Evolutionary conservation across 2,888 invertebrate species (phyloP), one percentile per base, ranked within the genome.

Genomic region (Eilema griseolum): DNA sequence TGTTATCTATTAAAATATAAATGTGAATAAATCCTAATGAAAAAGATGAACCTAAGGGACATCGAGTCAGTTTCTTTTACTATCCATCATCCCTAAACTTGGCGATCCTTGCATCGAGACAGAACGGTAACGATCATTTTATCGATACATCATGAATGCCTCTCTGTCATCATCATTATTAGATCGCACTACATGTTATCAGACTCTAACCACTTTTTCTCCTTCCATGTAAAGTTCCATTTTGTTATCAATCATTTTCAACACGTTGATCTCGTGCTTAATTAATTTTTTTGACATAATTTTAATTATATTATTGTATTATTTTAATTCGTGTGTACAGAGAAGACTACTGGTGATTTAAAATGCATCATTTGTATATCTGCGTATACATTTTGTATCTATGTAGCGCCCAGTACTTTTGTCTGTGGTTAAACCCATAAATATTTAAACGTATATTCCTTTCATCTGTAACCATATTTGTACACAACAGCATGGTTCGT

Each of bases 111-210:
- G 90, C 94, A 88, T 92, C 94, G 91, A 93, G 92, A 92, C 88
- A 88, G 89, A 93, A 95, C 94, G 95, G 95, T 95, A 95, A 95
- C 89, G 89, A 93, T 86, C 93, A 94, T 92, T 94, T 94, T 93
- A 92, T 94, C 93, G 93, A 93, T 94, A 92, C 89, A 90, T 95
- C 93, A 92, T 94, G 95, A 94, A 95, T 95, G 95, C 95, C 93
- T 93, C 93, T 93, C 93, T 94, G 93, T 93, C 93, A 93, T 94
- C 92, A 94, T 94, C 94, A 93, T 92, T 67, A 60, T 66, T 95
- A 95, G 94, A 89, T 83, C 91, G 94, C 95, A 95, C 95, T 66
- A 82, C 81, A 88, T 88, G 85, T 72, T 80, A 79, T 90, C 90
- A 90, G 90, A 87, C 87, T 91, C 90, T 93, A 87, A 90, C 93